Percentiles rank a stretch among this genome's conserved stretches.
These are phyloP conservation scores for Chouioia cunea DNA, from an alignment of 2,888 invertebrate species.

Conservation along the genomic window DNA sequence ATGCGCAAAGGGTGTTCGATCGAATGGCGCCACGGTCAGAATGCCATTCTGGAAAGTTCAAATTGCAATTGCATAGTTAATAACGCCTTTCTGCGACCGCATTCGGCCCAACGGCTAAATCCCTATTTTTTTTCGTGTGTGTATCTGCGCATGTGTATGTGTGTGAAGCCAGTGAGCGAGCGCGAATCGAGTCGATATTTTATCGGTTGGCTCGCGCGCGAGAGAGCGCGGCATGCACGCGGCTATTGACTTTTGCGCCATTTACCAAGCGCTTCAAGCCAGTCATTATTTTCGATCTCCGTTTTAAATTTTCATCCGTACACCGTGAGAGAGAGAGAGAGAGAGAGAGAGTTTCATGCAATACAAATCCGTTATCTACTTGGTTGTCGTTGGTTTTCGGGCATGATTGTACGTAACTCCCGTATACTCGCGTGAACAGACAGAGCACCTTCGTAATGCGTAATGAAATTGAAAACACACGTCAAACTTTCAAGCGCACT, in stretches of 20 bases:
- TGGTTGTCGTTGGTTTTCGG: too few species aligned
- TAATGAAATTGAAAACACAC: too few species aligned
- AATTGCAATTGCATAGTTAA: slow-evolving; percentile 45
- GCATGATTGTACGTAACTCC: too few species aligned
- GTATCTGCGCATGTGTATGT: not conserved
- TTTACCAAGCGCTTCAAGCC: slow-evolving; percentile 12
- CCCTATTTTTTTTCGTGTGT: slow-evolving; percentile 2
- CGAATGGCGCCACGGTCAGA: slow-evolving; percentile 44
- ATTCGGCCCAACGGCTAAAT: slow-evolving; percentile 22
- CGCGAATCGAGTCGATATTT: slow-evolving; percentile 33
- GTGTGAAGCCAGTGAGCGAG: too few species aligned
- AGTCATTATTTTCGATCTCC: slow-evolving; percentile 38
- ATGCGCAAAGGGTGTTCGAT: slow-evolving; percentile 19
- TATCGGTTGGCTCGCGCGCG: slow-evolving; percentile 4
- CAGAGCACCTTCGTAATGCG: too few species aligned
- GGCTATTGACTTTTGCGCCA: slow-evolving; percentile 37
- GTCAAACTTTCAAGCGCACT: too few species aligned
- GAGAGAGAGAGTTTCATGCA: too few species aligned
- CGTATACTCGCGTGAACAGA: too few species aligned
- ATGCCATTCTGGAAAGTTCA: slow-evolving; percentile 46
- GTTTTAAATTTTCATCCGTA: slow-evolving; percentile 30
- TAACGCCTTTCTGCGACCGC: slow-evolving; percentile 39
- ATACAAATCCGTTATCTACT: too few species aligned
- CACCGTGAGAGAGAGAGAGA: not conserved
- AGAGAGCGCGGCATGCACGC: slow-evolving; percentile 5